Conservation (phyloP, 2,888 invertebrate species). For the Oscheius sp. region DNA sequence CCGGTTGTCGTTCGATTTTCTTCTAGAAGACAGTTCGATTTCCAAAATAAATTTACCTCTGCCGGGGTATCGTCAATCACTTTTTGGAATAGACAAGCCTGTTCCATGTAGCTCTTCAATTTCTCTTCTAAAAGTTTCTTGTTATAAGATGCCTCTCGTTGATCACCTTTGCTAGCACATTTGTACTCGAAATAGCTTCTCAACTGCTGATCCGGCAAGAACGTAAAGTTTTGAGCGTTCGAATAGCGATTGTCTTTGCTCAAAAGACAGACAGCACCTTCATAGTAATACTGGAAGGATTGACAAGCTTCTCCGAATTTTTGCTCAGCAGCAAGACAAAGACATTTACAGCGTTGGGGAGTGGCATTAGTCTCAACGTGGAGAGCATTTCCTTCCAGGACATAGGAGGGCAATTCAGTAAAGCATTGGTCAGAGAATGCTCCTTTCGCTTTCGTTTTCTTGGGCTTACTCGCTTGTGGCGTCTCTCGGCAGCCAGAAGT, state of each 20-base stretch:
- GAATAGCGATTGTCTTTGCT: constrained; percentile 68
- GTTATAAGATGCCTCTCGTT: no score
- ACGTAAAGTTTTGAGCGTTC: constrained; percentile 66
- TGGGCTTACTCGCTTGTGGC: not conserved
- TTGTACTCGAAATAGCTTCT: constrained; percentile 66
- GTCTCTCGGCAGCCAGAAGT: constrained; percentile 5
- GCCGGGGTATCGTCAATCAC: not conserved
- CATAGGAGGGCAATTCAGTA: constrained; percentile 63
- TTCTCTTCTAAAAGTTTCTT: constrained; percentile 3
- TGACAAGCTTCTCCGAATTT: constrained; percentile 65
- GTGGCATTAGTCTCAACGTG: constrained; percentile 62
- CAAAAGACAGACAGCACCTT: constrained; percentile 66
- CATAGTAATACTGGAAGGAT: constrained; percentile 66
- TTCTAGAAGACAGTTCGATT: no score
- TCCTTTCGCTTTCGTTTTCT: constrained; percentile 5
- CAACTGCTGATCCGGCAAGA: constrained; percentile 49
- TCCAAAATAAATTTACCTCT: not conserved
- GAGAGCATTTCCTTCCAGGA: constrained; percentile 65
- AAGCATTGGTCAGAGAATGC: constrained; percentile 62
- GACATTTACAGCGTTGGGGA: constrained; percentile 35
- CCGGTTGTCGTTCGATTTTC: no score
- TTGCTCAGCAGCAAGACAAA: constrained; percentile 28
- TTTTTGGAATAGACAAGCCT: constrained; percentile 9
- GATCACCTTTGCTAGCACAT: constrained; percentile 48
- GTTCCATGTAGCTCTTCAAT: not conserved